These are phyloP conservation scores for Scotopteryx bipunctaria DNA, from an alignment of 2,888 invertebrate genomes.

Conservation along the genomic window DNA sequence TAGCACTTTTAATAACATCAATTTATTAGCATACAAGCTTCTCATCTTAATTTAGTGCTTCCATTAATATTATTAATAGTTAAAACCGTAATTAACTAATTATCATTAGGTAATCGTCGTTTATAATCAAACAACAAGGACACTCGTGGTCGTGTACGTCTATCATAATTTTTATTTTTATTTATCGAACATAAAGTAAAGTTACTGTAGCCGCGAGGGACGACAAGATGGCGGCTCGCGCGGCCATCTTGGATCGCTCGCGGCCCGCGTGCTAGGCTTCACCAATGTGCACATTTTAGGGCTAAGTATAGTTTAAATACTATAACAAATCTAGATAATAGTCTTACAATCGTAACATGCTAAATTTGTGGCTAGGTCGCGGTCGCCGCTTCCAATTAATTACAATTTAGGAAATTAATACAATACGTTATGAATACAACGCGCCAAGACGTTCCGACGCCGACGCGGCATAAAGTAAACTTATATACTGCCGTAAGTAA, in stretches of 20 bases:
- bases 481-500: slow-evolving; percentile 81
- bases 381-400: slow-evolving; percentile 74
- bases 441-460: slow-evolving; percentile 44
- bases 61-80: slow-evolving; percentile 78
- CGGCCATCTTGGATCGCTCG: slow-evolving; percentile 36
- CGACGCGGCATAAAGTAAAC: slow-evolving; percentile 69
- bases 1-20: slow-evolving; percentile 79
- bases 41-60: slow-evolving; percentile 78
- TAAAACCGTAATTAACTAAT: slow-evolving; percentile 85
- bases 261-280: slow-evolving; percentile 41
- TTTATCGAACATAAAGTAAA: slow-evolving; percentile 76
- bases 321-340: slow-evolving; percentile 81
- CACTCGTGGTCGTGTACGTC: slow-evolving; percentile 74
- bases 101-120: slow-evolving; percentile 78
- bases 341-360: slow-evolving; percentile 80
- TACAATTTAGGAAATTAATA: slow-evolving; percentile 80
- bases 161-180: slow-evolving; percentile 83
- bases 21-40: slow-evolving; percentile 78
- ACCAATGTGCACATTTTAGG: slow-evolving; percentile 56
- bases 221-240: slow-evolving; percentile 27
- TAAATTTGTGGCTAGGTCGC: slow-evolving; percentile 72
- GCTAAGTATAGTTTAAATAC: slow-evolving; percentile 74
- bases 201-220: slow-evolving; percentile 46
- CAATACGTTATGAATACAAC: slow-evolving; percentile 74
- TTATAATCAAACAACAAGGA: slow-evolving; percentile 78